These are phyloP conservation scores for Drosophila tsacasi DNA, from an alignment of 1,140 invertebrate genomes.

Conservation along the genomic window DNA sequence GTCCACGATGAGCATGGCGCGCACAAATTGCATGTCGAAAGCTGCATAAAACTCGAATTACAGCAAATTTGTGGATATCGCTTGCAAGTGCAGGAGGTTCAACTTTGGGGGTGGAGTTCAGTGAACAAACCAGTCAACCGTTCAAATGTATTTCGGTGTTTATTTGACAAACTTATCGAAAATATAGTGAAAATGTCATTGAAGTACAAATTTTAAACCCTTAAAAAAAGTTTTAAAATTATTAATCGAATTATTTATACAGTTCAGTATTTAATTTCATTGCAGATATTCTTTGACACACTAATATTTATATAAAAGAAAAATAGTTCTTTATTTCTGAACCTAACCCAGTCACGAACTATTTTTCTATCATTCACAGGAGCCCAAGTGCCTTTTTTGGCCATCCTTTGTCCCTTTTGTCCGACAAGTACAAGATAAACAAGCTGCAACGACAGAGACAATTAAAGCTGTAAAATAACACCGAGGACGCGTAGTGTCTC, in stretches of 20 bases:
- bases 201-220: too few species aligned
- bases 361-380: conserved; percentile 1
- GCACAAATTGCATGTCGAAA: conserved; percentile 74
- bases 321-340: background rate
- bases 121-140: conserved; percentile 6
- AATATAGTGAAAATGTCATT: background rate
- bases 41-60: conserved; percentile 78
- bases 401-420: conserved; percentile 1
- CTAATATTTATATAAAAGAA: background rate
- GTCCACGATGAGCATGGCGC: conserved; percentile 43
- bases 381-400: background rate
- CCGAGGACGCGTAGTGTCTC: conserved; percentile 34
- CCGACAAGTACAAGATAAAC: conserved; percentile 50
- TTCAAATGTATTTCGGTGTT: conserved; percentile 31
- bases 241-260: background rate
- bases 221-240: too few species aligned
- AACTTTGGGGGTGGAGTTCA: background rate
- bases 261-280: background rate
- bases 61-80: conserved; percentile 64
- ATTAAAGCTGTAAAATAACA: conserved; percentile 75
- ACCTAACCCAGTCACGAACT: background rate
- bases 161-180: conserved; percentile 44
- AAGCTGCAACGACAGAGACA: conserved; percentile 63
- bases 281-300: background rate
- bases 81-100: conserved; percentile 14